Evolutionary conservation across 1,140 invertebrate genomes (phyloP).

Genomic region (Potamilus streckersoni): DNA sequence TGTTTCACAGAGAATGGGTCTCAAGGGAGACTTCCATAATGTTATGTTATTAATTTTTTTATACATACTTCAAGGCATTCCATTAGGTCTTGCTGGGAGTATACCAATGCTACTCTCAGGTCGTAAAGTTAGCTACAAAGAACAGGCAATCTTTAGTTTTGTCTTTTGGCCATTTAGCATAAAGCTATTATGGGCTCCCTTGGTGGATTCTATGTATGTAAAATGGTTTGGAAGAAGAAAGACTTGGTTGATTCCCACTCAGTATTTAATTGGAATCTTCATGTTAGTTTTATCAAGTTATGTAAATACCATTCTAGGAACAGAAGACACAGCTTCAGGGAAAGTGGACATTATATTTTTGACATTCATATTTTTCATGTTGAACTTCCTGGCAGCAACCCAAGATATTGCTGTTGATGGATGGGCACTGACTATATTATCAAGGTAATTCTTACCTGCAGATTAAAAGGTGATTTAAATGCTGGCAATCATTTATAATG

Average conservation of each 20-base stretch:
- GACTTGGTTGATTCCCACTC: slow-evolving; percentile 96
- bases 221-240: slow-evolving; percentile 90
- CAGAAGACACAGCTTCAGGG: slow-evolving; percentile 31
- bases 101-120: slow-evolving; percentile 97
- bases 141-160: slow-evolving; percentile 97
- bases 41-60: slow-evolving; percentile 90
- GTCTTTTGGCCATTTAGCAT: slow-evolving; percentile 96
- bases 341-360: slow-evolving; percentile 85
- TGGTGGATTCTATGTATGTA: slow-evolving; percentile 93
- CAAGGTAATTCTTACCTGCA: slow-evolving; percentile 74
- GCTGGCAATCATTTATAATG: background rate
- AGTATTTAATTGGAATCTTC: slow-evolving; percentile 75
- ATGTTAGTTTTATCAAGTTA: slow-evolving; percentile 59
- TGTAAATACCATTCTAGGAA: slow-evolving; percentile 48
- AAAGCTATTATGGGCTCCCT: slow-evolving; percentile 97
- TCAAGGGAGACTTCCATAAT: slow-evolving; percentile 58
- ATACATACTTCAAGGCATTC: slow-evolving; percentile 93
- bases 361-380: slow-evolving; percentile 87
- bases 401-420: slow-evolving; percentile 99
- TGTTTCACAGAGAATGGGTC: background rate
- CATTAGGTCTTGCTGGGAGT: slow-evolving; percentile 90
- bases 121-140: slow-evolving; percentile 72
- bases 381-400: slow-evolving; percentile 97
- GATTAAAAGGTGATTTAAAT: background rate
- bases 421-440: slow-evolving; percentile 99